These are phyloP conservation scores for Hephaestus fuliginosus DNA, from an alignment of 2,797 vertebrate species.

Conservation along the genomic window DNA sequence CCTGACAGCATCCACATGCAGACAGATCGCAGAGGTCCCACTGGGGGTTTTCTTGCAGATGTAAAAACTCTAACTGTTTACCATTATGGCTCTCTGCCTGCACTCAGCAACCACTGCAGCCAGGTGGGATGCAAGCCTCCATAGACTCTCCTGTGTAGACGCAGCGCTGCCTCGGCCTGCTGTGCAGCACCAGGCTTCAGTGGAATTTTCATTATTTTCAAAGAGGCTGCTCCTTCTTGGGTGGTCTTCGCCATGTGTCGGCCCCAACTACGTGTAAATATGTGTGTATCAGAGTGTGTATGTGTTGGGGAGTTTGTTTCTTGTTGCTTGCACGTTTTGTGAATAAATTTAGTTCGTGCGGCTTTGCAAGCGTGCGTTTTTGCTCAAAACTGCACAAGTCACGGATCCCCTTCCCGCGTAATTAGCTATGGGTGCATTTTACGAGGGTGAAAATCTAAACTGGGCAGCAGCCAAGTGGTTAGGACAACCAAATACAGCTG, in stretches of 20 bases:
- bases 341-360: conserved; percentile 66
- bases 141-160: conserved; percentile 33
- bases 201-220: conserved; percentile 78
- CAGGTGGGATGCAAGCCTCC: conserved; percentile 58
- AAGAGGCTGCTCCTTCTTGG: conserved; percentile 71
- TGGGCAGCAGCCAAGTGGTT: conserved; percentile 60
- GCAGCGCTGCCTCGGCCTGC: conserved; percentile 57
- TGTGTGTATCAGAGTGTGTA: conserved; percentile 49
- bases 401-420: conserved; percentile 63
- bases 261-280: conserved; percentile 65
- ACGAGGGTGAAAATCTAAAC: conserved; percentile 68
- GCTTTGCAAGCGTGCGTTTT: conserved; percentile 62
- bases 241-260: conserved; percentile 77
- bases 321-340: conserved; percentile 61
- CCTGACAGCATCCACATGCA: conserved; percentile 25
- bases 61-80: conserved; percentile 46
- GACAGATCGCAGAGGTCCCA: conserved; percentile 3
- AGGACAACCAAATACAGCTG: conserved; percentile 57
- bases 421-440: conserved; percentile 69
- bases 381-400: conserved; percentile 61
- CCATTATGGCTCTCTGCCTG: conserved; percentile 34
- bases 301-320: conserved; percentile 48
- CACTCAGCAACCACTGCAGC: conserved; percentile 39
- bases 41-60: conserved; percentile 26
- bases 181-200: conserved; percentile 67